Conservation (phyloP, 2,113 vertebrate genomes). For the Apistogramma diplotaenia region DNA sequence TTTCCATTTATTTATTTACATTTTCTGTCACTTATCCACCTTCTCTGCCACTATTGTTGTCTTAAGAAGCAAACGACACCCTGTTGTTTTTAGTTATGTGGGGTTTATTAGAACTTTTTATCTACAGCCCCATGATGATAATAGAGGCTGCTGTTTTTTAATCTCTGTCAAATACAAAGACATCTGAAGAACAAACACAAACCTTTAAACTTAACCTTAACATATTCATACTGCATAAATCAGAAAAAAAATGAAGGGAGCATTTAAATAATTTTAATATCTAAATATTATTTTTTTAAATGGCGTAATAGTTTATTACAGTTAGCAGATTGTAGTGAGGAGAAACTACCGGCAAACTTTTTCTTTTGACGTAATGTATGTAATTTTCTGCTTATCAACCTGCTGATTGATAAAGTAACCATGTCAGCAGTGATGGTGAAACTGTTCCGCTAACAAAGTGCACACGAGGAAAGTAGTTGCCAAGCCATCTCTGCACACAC, state of each 20-base stretch:
- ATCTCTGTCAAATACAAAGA: conserved; percentile 57
- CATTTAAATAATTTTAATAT: too few species aligned
- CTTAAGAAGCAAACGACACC: conserved; percentile 30
- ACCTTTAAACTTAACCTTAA: background rate
- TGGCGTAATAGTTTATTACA: too few species aligned
- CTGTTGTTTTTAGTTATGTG: conserved; percentile 63
- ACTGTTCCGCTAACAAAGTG: background rate
- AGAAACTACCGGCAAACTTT: background rate
- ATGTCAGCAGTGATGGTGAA: background rate
- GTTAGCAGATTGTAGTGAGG: too few species aligned
- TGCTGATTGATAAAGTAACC: background rate
- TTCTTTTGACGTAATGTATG: background rate
- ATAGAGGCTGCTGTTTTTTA: conserved; percentile 44
- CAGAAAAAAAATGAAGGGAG: too few species aligned
- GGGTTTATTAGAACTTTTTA: conserved; percentile 52
- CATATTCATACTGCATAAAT: background rate
- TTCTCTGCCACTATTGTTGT: background rate
- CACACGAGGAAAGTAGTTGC: background rate
- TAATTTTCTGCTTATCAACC: background rate
- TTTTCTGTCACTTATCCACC: background rate
- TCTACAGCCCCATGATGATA: conserved; percentile 29
- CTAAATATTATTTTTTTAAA: too few species aligned
- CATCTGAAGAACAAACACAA: background rate
- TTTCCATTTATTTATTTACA: background rate
- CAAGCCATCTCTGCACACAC: background rate